Percentiles rank a stretch among this genome's conserved stretches.
Evolutionary conservation across 2,113 vertebrate species (phyloP).

Genomic region (Willisornis vidua): DNA sequence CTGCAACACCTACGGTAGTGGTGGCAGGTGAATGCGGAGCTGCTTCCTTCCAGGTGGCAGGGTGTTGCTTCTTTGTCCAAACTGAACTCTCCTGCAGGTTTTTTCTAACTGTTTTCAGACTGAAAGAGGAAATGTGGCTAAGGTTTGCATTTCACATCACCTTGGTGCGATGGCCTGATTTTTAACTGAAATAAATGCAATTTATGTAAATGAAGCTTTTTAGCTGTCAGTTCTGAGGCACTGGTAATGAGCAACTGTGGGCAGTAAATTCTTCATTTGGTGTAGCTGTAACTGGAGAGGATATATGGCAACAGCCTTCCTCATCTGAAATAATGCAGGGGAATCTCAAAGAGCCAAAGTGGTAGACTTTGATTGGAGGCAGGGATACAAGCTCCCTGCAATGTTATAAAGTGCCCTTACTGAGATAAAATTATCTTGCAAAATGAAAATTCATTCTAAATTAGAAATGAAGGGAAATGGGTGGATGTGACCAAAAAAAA

Average conservation of each 20-base stretch:
- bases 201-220: not conserved
- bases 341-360: not conserved
- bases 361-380: not conserved
- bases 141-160: not conserved
- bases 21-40: not conserved
- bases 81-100: accelerated
- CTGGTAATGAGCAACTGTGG: not conserved
- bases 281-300: not conserved
- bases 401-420: not conserved
- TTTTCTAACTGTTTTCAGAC: not conserved
- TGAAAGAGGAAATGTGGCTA: not conserved
- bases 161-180: not conserved
- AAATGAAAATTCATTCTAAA: not conserved
- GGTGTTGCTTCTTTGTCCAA: not conserved
- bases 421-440: not conserved
- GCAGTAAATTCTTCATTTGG: not conserved
- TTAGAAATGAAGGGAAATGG: not conserved
- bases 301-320: not conserved
- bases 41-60: not conserved
- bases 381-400: not conserved
- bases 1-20: not conserved
- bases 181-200: not conserved
- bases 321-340: not conserved
- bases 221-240: not conserved
- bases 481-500: not conserved